Percentiles rank a stretch among this genome's conserved stretches.
phyloP scores from a whole-genome alignment of 2,113 vertebrate species.

The Osmerus eperlanus region DNA sequence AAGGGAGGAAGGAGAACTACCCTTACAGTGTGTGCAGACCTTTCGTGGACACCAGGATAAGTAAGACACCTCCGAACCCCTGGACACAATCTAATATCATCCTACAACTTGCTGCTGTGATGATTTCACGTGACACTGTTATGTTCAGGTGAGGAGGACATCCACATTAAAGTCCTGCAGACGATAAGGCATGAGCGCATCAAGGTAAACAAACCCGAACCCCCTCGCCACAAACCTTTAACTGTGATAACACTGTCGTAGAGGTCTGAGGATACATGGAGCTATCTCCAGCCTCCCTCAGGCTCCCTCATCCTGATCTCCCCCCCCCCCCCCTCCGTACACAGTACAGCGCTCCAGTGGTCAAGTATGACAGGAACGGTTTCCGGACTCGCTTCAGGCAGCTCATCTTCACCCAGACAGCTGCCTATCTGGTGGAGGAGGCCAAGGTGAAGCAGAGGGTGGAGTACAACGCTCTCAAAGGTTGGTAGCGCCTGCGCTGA shows the following conservation, averaged over 20 bases:
- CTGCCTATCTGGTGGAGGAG: constrained; percentile 80
- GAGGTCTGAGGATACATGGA: too few species aligned
- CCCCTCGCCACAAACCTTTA: neutral
- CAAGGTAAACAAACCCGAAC: constrained; percentile 70
- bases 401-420: constrained; percentile 82
- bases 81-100: too few species aligned
- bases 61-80: constrained; percentile 62
- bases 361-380: constrained; percentile 90
- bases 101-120: neutral
- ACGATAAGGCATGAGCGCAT: constrained; percentile 79
- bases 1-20: constrained; percentile 89
- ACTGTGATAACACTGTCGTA: too few species aligned
- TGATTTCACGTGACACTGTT: neutral
- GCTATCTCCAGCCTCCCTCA: too few species aligned
- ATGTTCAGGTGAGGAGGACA: constrained; percentile 76
- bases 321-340: constrained; percentile 29
- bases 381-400: constrained; percentile 85
- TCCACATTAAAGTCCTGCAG: constrained; percentile 79
- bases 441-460: constrained; percentile 91
- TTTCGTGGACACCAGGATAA: constrained; percentile 81
- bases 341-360: constrained; percentile 84
- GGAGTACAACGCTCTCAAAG: constrained; percentile 78
- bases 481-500: constrained; percentile 56
- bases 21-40: constrained; percentile 76
- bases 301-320: too few species aligned